Base-by-base conservation (phyloP, 1,140 invertebrate species). In the Arctopsyche grandis region DNA sequence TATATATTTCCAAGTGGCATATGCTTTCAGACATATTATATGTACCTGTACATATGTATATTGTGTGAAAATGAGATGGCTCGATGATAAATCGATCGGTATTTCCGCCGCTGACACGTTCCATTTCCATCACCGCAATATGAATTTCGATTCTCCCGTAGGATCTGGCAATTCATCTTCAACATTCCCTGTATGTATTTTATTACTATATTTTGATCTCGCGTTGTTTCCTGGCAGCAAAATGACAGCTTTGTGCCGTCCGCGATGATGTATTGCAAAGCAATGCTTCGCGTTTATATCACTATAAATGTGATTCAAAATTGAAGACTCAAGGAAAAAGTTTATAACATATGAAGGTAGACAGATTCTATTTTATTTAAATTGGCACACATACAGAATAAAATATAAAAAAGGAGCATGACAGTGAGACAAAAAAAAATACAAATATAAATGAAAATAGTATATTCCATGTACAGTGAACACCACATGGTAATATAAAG, bases 91-190 rank as follows among this genome's bases (percentile, higher is more conserved):
- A 60, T 60, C 16, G 7, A 21, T 21, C 9, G 56, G 56, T 60
- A 21, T n/a, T 21, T 19, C 16, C 21, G 56, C n/a, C 16, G 1
- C n/a, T 21, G 56, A 60, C 56, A 60, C 56, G 56, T 60, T 16
- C 56, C 56, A 21, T 52, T 52, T 52, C 48, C 48, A 52, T 52
- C 48, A 19, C 48, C 48, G 10, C 48, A 52, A n/a, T 19, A 19
- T 16, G 21, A 60, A 19, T 60, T 60, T 60, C 56, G 56, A 60
- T 60, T 60, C 16, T 60, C 56, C 56, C 56, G 16, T 16, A 16
- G 16, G 56, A 60, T 60, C 56, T 21, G 56, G 16, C 56, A 16
- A 60, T 60, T 21, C 56, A 60, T 60, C 56, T 60, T 60, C 56
- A 16, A 60, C 21, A 38, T 38, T 38, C 29, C 29, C 7, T 38